phyloP scores from a whole-genome alignment of 1,140 invertebrate species.

The Drosophila malerkotliana region DNA sequence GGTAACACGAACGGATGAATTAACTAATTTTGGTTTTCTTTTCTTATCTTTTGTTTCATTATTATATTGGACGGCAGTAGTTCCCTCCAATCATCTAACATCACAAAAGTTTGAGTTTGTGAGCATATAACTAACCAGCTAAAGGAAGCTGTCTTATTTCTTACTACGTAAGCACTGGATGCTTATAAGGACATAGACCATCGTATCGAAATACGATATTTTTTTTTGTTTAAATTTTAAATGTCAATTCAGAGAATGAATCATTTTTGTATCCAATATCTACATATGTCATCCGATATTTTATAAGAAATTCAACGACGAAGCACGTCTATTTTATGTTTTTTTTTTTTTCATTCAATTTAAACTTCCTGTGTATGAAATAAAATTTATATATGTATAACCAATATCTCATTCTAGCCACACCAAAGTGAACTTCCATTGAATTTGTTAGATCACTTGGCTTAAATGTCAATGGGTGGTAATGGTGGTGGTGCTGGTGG shows the following conservation, averaged over 20 bases:
- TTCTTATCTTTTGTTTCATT: not conserved
- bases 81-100: not conserved
- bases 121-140: not conserved
- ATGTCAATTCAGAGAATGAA: not conserved
- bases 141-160: too few species aligned
- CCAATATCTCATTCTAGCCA: slow-evolving; percentile 27
- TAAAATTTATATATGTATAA: slow-evolving; percentile 6
- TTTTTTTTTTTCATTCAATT: not conserved
- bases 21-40: slow-evolving; percentile 1
- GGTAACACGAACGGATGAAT: slow-evolving; percentile 1
- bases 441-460: slow-evolving; percentile 22
- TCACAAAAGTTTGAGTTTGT: not conserved
- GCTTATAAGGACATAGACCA: not conserved
- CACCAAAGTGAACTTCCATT: slow-evolving; percentile 19
- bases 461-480: slow-evolving; percentile 44
- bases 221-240: not conserved
- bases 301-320: slow-evolving; percentile 11
- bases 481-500: slow-evolving; percentile 14
- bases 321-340: slow-evolving; percentile 17
- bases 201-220: not conserved
- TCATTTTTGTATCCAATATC: not conserved
- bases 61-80: not conserved
- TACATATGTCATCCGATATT: slow-evolving; percentile 28
- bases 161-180: not conserved
- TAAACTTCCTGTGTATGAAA: not conserved